A percentile compares a stretch with the other conserved stretches of the same genome.
phyloP scores from a whole-genome alignment of 2,888 invertebrate species.

The Drosophila quasianomalipes region DNA sequence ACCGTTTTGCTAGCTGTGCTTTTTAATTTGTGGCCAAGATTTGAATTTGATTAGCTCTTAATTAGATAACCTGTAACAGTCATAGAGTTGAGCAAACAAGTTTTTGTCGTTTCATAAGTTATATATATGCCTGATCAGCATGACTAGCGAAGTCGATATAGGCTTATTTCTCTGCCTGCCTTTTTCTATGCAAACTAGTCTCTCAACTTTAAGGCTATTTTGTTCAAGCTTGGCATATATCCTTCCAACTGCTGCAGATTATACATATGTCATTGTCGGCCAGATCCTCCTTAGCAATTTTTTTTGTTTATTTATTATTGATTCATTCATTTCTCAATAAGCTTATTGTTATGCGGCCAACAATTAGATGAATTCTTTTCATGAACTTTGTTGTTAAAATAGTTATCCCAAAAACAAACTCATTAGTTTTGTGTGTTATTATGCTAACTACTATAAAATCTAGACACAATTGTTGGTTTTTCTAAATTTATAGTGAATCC shows the following conservation, averaged over 20 bases:
- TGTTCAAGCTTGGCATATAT: background rate
- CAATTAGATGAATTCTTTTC: background rate
- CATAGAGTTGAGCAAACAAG: background rate
- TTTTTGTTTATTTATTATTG: background rate
- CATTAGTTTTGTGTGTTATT: background rate
- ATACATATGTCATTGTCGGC: too few relatives aligned
- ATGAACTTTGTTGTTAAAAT: background rate
- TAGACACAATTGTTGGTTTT: background rate
- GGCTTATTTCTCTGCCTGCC: background rate
- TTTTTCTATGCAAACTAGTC: background rate
- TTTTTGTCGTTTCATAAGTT: background rate
- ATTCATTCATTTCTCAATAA: background rate
- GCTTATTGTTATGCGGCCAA: background rate
- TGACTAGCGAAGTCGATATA: background rate
- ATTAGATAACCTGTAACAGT: conserved; percentile 3
- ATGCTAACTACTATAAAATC: background rate
- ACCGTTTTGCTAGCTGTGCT: conserved; percentile 51
- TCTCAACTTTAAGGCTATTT: background rate
- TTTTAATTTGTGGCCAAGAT: conserved; percentile 48
- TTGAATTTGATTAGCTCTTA: conserved; percentile 44
- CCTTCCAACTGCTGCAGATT: background rate
- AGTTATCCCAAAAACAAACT: background rate
- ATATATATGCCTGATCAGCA: background rate
- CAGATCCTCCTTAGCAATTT: background rate
- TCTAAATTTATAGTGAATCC: background rate